These are phyloP conservation scores for Gymnarchus niloticus DNA, from an alignment of 2,113 vertebrate species.

Conservation along the genomic window DNA sequence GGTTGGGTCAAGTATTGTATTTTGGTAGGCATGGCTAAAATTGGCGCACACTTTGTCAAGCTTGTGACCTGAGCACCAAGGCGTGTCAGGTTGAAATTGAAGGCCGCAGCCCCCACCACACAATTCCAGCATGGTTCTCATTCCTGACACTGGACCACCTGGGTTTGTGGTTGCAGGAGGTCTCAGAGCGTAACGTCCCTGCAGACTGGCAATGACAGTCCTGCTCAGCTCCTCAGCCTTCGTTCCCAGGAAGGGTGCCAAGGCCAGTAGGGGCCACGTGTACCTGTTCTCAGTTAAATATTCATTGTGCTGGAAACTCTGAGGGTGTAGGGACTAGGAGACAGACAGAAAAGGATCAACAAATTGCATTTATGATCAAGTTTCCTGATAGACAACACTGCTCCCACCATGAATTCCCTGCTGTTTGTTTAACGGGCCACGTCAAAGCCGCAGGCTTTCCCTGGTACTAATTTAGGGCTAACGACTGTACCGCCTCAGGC, in stretches of 20 bases:
- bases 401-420: background rate
- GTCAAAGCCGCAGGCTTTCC: background rate
- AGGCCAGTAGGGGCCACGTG: too few species aligned
- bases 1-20: background rate
- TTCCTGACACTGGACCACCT: background rate
- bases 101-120: too few species aligned
- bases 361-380: background rate
- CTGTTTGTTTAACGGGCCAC: background rate
- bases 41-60: too few species aligned
- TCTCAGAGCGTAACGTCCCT: too few species aligned
- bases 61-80: too few species aligned
- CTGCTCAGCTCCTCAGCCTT: background rate
- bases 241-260: background rate
- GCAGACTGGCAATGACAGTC: background rate
- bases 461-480: background rate
- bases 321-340: background rate
- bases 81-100: too few species aligned
- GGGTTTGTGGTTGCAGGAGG: background rate
- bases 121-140: background rate
- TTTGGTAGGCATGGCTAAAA: too few species aligned
- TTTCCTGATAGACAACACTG: background rate
- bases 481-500: background rate
- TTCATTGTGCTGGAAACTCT: slow-evolving; percentile 15
- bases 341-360: background rate
- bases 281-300: background rate